Evolutionary conservation across 2,797 vertebrate genomes (phyloP).

Genomic region (Enteromius mattozi): DNA sequence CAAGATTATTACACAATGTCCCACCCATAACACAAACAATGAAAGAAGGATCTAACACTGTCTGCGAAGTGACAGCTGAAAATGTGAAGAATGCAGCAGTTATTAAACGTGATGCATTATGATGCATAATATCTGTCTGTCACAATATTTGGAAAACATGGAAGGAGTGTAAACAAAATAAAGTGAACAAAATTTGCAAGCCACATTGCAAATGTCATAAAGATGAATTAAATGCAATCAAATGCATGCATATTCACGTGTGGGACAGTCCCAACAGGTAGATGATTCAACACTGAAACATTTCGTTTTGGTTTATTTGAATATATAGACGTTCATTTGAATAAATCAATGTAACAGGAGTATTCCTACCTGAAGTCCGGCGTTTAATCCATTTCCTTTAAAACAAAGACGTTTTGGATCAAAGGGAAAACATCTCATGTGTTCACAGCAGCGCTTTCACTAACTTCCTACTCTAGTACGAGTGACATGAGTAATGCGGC

Average conservation of each 20-base stretch:
- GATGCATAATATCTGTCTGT: neutral
- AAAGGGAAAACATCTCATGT: conserved; percentile 35
- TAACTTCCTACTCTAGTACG: conserved; percentile 24
- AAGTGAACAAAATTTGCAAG: neutral
- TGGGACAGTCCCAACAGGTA: neutral
- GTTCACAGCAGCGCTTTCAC: conserved; percentile 25
- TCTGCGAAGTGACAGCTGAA: neutral
- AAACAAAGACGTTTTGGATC: neutral
- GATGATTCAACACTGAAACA: neutral
- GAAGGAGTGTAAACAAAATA: neutral
- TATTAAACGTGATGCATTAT: neutral
- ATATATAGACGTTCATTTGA: neutral
- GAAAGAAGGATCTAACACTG: neutral
- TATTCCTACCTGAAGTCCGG: conserved; percentile 40
- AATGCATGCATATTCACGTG: neutral
- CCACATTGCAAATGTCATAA: neutral
- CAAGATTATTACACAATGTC: neutral
- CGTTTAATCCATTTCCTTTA: conserved; percentile 35
- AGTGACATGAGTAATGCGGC: neutral
- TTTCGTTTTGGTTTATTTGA: neutral
- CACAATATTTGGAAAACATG: neutral
- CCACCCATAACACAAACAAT: neutral
- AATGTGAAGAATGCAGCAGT: neutral
- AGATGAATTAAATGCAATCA: neutral
- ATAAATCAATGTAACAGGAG: neutral